phyloP scores from a whole-genome alignment of 2,888 invertebrate genomes.

The Perizoma affinitatum region DNA sequence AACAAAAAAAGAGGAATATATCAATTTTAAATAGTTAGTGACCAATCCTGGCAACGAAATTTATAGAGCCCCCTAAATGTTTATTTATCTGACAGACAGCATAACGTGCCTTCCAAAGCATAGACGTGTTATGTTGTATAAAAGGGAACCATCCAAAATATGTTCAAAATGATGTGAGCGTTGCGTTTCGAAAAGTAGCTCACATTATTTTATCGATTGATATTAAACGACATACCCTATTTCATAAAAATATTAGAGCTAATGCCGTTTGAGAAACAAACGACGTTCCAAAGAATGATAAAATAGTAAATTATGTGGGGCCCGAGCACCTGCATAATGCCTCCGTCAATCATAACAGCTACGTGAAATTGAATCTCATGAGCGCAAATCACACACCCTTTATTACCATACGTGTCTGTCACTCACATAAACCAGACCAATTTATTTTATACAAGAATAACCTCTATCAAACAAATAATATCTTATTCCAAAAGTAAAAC shows the following conservation, averaged over 20 bases:
- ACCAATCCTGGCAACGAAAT: too few species aligned
- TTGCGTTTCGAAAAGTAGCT: too few species aligned
- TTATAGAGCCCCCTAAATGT: too few species aligned
- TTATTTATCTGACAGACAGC: too few species aligned
- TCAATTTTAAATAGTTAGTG: too few species aligned
- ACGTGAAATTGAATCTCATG: conserved; percentile 81
- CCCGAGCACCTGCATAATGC: conserved; percentile 72
- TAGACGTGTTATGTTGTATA: too few species aligned
- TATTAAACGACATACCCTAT: not conserved
- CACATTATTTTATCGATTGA: too few species aligned
- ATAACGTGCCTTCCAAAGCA: too few species aligned
- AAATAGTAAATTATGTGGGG: conserved; percentile 70
- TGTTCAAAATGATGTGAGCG: too few species aligned
- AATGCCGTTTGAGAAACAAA: conserved; percentile 41
- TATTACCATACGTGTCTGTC: conserved; percentile 58
- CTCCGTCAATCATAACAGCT: conserved; percentile 73
- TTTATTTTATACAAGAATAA: conserved; percentile 11
- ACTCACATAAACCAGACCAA: conserved; percentile 26
- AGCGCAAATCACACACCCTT: conserved; percentile 74
- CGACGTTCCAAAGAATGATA: conserved; percentile 56
- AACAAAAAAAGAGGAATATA: too few species aligned
- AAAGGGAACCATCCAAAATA: too few species aligned
- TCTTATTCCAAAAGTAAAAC: conserved; percentile 16
- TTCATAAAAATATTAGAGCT: conserved; percentile 20
- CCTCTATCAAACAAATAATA: conserved; percentile 44